Evolutionary conservation across 2,888 invertebrate genomes (phyloP).

Genomic region (Andricus quercusramuli): DNA sequence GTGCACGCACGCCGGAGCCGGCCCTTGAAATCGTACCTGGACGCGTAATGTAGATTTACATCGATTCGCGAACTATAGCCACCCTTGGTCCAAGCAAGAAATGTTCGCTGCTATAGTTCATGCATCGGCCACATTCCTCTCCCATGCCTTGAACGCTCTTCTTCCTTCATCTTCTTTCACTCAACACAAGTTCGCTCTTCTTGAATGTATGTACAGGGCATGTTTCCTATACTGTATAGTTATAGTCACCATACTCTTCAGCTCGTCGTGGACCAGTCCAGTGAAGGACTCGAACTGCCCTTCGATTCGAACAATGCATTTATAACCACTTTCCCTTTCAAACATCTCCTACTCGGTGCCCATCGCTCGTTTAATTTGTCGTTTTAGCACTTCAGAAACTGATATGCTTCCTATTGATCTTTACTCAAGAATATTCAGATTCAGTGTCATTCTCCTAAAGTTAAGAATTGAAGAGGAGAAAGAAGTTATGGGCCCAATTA

Average conservation of each 20-base stretch:
- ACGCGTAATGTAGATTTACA: slow-evolving; percentile 41
- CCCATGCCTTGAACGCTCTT: slow-evolving; percentile 74
- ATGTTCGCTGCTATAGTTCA: slow-evolving; percentile 75
- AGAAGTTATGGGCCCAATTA: no score
- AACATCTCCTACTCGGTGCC: neutral
- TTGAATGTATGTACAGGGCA: slow-evolving; percentile 22
- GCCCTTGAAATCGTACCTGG: slow-evolving; percentile 35
- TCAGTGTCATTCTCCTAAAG: no score
- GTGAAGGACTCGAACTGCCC: slow-evolving; percentile 39
- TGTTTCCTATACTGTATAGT: slow-evolving; percentile 19
- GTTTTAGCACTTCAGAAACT: slow-evolving; percentile 8
- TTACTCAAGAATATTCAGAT: neutral
- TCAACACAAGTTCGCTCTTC: slow-evolving; percentile 55
- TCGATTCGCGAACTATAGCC: slow-evolving; percentile 70
- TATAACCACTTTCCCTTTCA: slow-evolving; percentile 29
- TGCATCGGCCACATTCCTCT: slow-evolving; percentile 77
- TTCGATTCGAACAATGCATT: slow-evolving; percentile 32
- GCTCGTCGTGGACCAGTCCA: slow-evolving; percentile 29
- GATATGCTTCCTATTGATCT: neutral
- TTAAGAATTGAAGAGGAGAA: no score
- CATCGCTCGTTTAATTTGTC: slow-evolving; percentile 33
- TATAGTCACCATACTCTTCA: neutral
- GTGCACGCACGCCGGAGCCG: slow-evolving; percentile 32
- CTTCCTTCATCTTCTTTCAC: slow-evolving; percentile 65
- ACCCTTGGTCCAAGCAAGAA: slow-evolving; percentile 65